These are phyloP conservation scores for Tinea semifulvella DNA, from an alignment of 2,888 invertebrate genomes.

Conservation along the genomic window DNA sequence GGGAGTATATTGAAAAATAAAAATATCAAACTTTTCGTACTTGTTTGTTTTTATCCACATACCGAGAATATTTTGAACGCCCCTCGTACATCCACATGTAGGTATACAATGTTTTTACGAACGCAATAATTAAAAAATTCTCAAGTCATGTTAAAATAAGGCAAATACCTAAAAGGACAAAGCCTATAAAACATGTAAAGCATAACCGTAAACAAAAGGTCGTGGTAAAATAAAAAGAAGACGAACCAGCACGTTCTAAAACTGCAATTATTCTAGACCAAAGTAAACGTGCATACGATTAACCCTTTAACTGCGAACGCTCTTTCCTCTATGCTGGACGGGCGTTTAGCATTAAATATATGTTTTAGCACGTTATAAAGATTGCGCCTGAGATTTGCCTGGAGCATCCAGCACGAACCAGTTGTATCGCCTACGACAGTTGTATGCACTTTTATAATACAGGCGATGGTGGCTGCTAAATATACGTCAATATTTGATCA, in stretches of 20 bases:
- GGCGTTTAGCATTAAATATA: constrained; percentile 24
- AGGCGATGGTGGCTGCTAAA: neutral
- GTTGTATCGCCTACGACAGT: constrained; percentile 34
- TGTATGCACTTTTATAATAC: constrained; percentile 1
- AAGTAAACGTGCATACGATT: constrained; percentile 9
- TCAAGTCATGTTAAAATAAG: too few relatives aligned
- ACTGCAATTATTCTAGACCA: constrained; percentile 1
- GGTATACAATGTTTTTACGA: too few relatives aligned
- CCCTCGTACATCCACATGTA: too few relatives aligned
- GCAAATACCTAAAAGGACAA: neutral
- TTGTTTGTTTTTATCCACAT: too few relatives aligned
- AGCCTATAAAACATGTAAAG: neutral
- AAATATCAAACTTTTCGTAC: too few relatives aligned
- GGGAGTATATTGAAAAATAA: too few relatives aligned
- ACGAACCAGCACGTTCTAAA: neutral
- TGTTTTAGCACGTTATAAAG: constrained; percentile 67
- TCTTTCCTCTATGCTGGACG: constrained; percentile 2
- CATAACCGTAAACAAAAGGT: neutral
- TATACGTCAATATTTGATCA: too few relatives aligned
- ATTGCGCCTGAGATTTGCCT: constrained; percentile 51
- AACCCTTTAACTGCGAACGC: constrained; percentile 8
- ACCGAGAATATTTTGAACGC: too few relatives aligned
- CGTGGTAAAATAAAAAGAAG: neutral
- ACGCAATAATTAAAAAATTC: too few relatives aligned
- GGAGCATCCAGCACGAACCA: constrained; percentile 54